Conservation (phyloP, 2,113 vertebrate genomes). For the Marmota monax region DNA sequence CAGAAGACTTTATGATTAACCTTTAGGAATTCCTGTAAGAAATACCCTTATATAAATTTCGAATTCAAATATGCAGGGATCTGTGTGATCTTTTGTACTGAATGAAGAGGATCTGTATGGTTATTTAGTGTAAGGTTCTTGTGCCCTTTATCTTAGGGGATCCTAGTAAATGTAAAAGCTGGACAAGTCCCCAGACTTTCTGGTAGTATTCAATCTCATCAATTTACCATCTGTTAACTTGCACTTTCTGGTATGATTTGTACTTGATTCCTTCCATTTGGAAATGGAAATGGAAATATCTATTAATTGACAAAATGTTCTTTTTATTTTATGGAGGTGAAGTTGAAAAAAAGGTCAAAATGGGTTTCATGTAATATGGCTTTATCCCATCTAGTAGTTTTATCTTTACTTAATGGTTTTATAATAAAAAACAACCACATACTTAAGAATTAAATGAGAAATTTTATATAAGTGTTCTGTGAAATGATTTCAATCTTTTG, state of each 20-base stretch:
- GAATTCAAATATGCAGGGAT: not conserved
- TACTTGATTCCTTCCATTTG: not conserved
- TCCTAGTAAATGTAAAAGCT: not conserved
- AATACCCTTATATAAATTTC: not conserved
- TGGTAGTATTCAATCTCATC: not conserved
- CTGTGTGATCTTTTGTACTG: not conserved
- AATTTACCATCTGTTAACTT: not conserved
- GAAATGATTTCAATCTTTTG: not conserved
- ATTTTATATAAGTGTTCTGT: not conserved
- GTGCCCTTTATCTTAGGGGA: not conserved
- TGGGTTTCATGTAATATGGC: not conserved
- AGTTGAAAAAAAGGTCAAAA: not conserved
- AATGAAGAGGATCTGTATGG: not conserved
- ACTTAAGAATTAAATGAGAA: not conserved
- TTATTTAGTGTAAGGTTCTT: not conserved
- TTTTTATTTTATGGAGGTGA: not conserved
- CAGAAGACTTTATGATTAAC: not conserved
- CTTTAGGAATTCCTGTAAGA: not conserved
- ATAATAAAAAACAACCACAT: not conserved
- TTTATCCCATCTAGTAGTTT: not conserved
- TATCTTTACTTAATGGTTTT: not conserved
- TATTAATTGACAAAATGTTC: not conserved
- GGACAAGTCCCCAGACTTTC: not conserved
- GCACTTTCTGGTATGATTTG: not conserved
- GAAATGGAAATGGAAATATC: not conserved